Evolutionary conservation across 1,140 invertebrate genomes (phyloP).

Genomic region (Sitobion miscanthi): DNA sequence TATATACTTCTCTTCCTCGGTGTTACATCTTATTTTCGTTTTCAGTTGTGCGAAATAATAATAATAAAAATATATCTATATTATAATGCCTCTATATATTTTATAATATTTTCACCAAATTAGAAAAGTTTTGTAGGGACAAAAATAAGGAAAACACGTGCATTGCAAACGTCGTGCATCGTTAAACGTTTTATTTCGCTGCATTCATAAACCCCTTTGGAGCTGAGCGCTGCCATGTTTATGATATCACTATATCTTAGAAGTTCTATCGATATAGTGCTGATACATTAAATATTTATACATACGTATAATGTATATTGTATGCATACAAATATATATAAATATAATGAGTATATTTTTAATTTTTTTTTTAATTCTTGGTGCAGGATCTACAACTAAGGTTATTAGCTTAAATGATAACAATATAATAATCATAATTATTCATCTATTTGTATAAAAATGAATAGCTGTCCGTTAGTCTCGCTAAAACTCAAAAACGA

Average conservation of each 20-base stretch:
- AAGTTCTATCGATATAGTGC: background rate
- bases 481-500: no score
- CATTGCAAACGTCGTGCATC: background rate
- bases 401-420: no score
- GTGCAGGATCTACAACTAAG: no score
- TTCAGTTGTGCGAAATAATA: background rate
- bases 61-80: slow-evolving; percentile 12
- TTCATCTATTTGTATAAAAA: no score
- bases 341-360: no score
- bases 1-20: background rate
- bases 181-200: background rate
- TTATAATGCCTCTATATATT: background rate
- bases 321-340: background rate
- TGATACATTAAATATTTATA: background rate
- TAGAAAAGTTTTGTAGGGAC: slow-evolving; percentile 18
- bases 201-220: background rate
- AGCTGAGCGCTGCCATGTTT: background rate
- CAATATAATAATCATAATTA: no score
- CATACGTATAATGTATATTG: background rate
- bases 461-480: no score
- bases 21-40: background rate
- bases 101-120: slow-evolving; percentile 16
- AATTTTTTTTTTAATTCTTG: no score
- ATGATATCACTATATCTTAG: background rate
- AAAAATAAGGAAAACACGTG: background rate